Percentiles rank a stretch among this genome's conserved stretches.
phyloP scores from a whole-genome alignment of 23 tunicate genomes.

The Ciona savignyi region DNA sequence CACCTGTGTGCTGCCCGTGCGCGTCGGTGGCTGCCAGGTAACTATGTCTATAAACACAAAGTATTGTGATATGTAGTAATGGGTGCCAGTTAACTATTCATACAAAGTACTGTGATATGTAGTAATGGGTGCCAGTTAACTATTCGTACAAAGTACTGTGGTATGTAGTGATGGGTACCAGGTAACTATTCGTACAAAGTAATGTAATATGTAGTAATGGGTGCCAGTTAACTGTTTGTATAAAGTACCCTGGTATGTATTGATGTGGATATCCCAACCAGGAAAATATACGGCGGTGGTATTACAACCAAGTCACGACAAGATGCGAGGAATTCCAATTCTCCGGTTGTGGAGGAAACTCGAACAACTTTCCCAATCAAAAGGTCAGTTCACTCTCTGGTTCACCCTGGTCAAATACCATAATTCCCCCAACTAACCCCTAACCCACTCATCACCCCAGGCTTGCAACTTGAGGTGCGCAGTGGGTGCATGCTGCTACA shows the following conservation, averaged over 20 bases:
- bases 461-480: constrained; percentile 74
- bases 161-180: too few species aligned
- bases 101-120: too few species aligned
- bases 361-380: constrained; percentile 66
- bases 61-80: too few species aligned
- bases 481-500: constrained; percentile 81
- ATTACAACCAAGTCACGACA: constrained; percentile 28
- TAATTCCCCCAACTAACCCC: background rate
- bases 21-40: constrained; percentile 54
- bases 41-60: constrained; percentile 34
- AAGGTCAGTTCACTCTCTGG: constrained; percentile 23
- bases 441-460: constrained; percentile 10
- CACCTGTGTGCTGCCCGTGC: constrained; percentile 45
- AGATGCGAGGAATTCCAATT: constrained; percentile 47
- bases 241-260: too few species aligned
- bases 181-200: too few species aligned
- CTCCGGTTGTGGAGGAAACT: constrained; percentile 79
- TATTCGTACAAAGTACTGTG: too few species aligned
- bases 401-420: background rate
- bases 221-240: too few species aligned
- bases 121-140: too few species aligned
- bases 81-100: too few species aligned
- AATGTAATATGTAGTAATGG: too few species aligned
- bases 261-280: too few species aligned
- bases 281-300: constrained; percentile 31